Evolutionary conservation across 92 coral and sea anemone species (phyloP).

Genomic region (Palythoa heliodiscus): DNA sequence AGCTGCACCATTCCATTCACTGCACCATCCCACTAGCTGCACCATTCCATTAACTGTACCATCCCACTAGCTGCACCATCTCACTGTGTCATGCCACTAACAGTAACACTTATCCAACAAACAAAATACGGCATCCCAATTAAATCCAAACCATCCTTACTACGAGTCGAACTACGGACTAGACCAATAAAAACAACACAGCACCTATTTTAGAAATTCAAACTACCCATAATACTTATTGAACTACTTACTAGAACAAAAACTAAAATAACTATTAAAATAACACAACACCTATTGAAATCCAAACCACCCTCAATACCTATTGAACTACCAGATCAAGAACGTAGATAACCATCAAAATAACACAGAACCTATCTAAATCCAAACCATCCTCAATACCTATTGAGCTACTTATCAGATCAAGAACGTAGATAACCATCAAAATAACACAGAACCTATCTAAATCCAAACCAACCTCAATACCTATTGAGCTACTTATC

Average conservation of each 20-base stretch:
- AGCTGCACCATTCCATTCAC: too few species aligned
- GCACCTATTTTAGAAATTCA: too few species aligned
- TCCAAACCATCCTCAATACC: background rate
- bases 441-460: background rate
- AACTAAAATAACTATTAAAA: slow-evolving; percentile 58
- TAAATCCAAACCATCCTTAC: too few species aligned
- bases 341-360: slow-evolving; percentile 58
- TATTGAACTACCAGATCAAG: slow-evolving; percentile 66
- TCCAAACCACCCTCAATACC: too few species aligned
- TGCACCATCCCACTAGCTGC: too few species aligned
- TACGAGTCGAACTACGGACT: slow-evolving; percentile 49
- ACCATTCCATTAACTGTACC: too few species aligned
- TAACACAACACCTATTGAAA: too few species aligned
- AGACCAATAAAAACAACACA: slow-evolving; percentile 61
- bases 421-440: slow-evolving; percentile 75
- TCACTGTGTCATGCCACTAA: too few species aligned
- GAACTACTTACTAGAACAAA: slow-evolving; percentile 78
- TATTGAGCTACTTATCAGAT: slow-evolving; percentile 63
- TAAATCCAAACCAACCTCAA: background rate
- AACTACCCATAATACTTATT: too few species aligned
- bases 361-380: background rate
- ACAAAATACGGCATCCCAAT: too few species aligned
- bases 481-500: slow-evolving; percentile 51
- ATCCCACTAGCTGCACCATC: too few species aligned
- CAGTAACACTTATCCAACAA: too few species aligned